Base-by-base conservation (phyloP, 2,113 vertebrate genomes). In the Lampris incognitus region DNA sequence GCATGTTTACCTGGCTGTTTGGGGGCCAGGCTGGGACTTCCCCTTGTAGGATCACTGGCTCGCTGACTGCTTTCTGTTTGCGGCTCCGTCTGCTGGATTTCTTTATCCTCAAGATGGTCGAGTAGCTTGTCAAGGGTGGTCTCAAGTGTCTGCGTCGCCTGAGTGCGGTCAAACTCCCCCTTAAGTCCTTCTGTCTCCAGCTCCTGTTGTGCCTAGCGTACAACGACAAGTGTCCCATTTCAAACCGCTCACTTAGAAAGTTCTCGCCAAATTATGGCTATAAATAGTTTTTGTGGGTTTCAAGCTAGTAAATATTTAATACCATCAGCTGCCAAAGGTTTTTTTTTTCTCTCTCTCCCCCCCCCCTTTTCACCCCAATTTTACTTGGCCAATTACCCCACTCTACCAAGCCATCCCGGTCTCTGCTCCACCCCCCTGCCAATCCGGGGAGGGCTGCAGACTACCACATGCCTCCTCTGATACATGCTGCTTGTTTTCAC, bases 101-200 rank as follows among this genome's bases (percentile, higher is more conserved):
- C 83, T 87, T 95, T 95, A 44, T 94, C 92, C 37, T 98, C 96
- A 80, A 98, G 89, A 56, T 91, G 95, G 82, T 97, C 95, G 56
- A 98, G 95, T 2, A 98, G 92, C 72, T 97, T 97, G 76, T 94
- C 97, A 61, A 99, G 91, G 2, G 97, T 97, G 4, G 95, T 96
- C 1, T 96, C 97, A 58, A 98, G 92, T n/a, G 96, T 95, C 74
- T 97, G 93, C 7, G 95, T 94, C 0, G 97, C 96, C 11, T 95
- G 96, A 11, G 89, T 94, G 0, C 94, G 95, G 81, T 99, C 97
- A 0, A 97, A 96, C 86, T 97, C 97, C 1, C 97, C 97, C 91
- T 97, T 98, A 42, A 97, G 85, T 11, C 96, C 96, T 46, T 98
- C 97, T 0, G 94, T 94, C 83, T 97, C 96, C 76, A 98, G 42